A percentile compares a stretch with the other conserved stretches of the same genome.
These are phyloP conservation scores for Parnassius apollo DNA, from an alignment of 2,888 invertebrate species.

Conservation along the genomic window DNA sequence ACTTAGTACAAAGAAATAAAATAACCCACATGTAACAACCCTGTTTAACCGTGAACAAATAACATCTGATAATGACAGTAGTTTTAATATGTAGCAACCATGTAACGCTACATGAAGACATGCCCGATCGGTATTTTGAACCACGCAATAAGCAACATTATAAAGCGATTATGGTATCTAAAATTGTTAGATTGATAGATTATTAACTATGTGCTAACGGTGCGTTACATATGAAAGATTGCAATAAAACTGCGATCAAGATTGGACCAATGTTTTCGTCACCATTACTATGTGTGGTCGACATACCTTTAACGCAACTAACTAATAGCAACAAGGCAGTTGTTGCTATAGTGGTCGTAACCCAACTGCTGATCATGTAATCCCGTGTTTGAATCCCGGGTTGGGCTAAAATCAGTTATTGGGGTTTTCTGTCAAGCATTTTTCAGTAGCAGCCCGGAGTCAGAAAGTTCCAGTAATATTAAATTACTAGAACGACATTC, in stretches of 20 bases:
- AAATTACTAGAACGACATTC: too few species aligned
- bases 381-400: too few species aligned
- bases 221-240: neutral
- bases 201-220: constrained; percentile 20
- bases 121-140: constrained; percentile 3
- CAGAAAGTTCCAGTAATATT: too few species aligned
- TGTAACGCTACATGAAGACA: constrained; percentile 7
- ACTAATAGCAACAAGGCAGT: too few species aligned
- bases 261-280: neutral
- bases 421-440: too few species aligned
- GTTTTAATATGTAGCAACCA: constrained; percentile 17
- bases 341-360: too few species aligned
- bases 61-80: constrained; percentile 24
- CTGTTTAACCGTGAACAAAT: constrained; percentile 13
- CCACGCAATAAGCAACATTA: constrained; percentile 24
- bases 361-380: too few species aligned
- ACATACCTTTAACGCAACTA: too few species aligned
- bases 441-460: too few species aligned
- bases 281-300: too few species aligned
- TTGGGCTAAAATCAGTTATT: too few species aligned
- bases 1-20: too few species aligned
- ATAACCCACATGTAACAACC: constrained; percentile 6
- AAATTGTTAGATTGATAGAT: constrained; percentile 19
- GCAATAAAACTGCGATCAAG: constrained; percentile 1
- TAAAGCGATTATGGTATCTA: constrained; percentile 23